Conservation (phyloP, 2,797 vertebrate genomes). For the Thalassophryne amazonica region DNA sequence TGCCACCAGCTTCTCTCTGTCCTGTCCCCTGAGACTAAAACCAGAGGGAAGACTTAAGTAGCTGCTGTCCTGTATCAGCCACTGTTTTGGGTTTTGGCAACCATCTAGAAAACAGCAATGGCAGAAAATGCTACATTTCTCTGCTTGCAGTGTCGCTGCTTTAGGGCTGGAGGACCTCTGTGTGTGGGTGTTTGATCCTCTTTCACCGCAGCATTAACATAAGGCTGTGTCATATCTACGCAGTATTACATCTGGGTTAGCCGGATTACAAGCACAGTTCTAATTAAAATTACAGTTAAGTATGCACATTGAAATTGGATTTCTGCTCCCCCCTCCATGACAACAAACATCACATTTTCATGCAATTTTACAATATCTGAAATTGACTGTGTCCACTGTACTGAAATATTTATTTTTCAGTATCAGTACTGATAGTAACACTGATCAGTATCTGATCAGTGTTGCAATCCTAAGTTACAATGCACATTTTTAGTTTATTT, state of each 20-base stretch:
- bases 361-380: too few relatives aligned
- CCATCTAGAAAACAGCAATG: slow-evolving; percentile 7
- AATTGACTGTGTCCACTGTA: too few relatives aligned
- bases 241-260: neutral
- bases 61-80: neutral
- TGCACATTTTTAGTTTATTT: too few relatives aligned
- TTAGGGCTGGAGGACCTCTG: neutral
- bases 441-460: too few relatives aligned
- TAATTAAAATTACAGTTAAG: neutral
- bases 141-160: too few relatives aligned
- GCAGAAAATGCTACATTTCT: too few relatives aligned
- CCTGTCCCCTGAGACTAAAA: neutral
- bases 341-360: neutral
- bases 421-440: too few relatives aligned
- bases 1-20: neutral
- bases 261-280: neutral
- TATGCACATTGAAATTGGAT: neutral
- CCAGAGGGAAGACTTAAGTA: neutral
- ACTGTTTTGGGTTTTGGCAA: slow-evolving; percentile 9
- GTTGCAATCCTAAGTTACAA: too few relatives aligned
- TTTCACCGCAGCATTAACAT: neutral
- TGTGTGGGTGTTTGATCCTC: neutral
- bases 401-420: too few relatives aligned
- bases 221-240: neutral
- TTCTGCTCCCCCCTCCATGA: too few relatives aligned